Conservation (phyloP, 2,113 vertebrate species). For the Saccopteryx bilineata region DNA sequence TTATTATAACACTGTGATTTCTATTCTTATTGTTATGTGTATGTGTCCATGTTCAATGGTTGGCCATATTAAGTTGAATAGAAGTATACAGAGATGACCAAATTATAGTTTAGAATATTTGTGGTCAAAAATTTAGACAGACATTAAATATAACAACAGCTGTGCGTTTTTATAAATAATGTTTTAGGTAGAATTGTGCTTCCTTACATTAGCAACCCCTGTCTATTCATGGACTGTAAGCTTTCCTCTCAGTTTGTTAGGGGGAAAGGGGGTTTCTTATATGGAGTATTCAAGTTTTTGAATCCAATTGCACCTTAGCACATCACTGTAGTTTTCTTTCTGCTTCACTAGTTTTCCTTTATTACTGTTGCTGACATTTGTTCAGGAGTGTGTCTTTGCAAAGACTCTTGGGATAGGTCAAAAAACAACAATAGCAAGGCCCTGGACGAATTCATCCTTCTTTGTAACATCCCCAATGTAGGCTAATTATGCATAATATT, state of each 20-base stretch:
- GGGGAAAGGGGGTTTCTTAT: neutral
- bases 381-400: slow-evolving; percentile 68
- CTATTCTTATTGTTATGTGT: neutral
- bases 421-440: neutral
- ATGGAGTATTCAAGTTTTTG: neutral
- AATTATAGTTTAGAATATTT: neutral
- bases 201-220: neutral
- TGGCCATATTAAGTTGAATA: neutral
- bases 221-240: neutral
- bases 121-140: neutral
- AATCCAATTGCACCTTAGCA: slow-evolving; percentile 64
- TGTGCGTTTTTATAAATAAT: neutral
- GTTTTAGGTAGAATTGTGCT: neutral
- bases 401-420: slow-evolving; percentile 63
- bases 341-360: slow-evolving; percentile 79
- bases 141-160: neutral
- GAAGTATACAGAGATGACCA: neutral
- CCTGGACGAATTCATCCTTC: slow-evolving; percentile 65
- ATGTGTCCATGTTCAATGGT: neutral
- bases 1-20: neutral
- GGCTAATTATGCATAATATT: slow-evolving; percentile 76
- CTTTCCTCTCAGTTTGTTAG: neutral
- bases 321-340: slow-evolving; percentile 53
- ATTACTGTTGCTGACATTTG: slow-evolving; percentile 74
- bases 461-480: slow-evolving; percentile 57